Percentiles rank a stretch among this genome's conserved stretches.
Conservation (phyloP, 2,113 vertebrate genomes). For the Halcyon senegalensis region DNA sequence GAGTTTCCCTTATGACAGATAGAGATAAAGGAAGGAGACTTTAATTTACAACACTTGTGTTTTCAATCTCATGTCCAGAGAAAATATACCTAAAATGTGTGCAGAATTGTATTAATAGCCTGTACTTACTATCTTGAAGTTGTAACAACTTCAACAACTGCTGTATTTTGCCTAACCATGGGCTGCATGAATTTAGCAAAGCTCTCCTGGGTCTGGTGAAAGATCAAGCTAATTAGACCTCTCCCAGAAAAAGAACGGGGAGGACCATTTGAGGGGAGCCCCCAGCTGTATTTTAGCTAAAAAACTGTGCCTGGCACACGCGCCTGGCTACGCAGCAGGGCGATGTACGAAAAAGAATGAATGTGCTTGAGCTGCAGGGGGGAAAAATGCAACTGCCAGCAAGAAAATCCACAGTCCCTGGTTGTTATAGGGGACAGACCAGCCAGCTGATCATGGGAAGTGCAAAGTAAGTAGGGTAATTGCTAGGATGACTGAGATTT, state of each 20-base stretch:
- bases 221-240: background rate
- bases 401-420: constrained; percentile 16
- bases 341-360: background rate
- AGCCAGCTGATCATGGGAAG: constrained; percentile 16
- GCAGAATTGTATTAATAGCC: background rate
- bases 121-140: background rate
- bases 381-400: background rate
- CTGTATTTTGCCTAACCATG: background rate
- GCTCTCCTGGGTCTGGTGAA: background rate
- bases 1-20: background rate
- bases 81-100: background rate
- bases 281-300: background rate
- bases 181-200: background rate
- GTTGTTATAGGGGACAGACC: background rate
- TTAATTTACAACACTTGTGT: background rate
- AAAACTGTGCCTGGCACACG: background rate
- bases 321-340: background rate
- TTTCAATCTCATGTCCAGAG: background rate
- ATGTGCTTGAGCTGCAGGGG: constrained; percentile 10
- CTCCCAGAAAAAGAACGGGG: background rate
- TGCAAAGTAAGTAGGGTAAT: constrained; percentile 42
- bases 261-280: background rate
- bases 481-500: constrained; percentile 49
- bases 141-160: background rate
- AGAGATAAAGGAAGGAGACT: background rate